Base-by-base conservation (phyloP, 2,113 vertebrate species). In the Indicator maculatus region DNA sequence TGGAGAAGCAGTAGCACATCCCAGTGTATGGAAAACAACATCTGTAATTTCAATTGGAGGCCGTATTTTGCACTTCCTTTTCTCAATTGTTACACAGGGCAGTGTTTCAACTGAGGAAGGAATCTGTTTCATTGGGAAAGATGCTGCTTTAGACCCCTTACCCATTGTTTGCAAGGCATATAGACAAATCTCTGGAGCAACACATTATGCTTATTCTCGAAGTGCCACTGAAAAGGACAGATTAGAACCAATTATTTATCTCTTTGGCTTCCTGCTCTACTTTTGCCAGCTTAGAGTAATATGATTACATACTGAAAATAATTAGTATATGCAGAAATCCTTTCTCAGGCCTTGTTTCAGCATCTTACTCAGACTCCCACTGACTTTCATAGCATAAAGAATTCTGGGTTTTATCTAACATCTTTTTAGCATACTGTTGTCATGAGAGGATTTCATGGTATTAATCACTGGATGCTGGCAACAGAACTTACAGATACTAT, bases 181-280 rank as follows among this genome's bases (percentile, higher is more conserved):
- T 4, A 33, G 7, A 91, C 55, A 93, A 93, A 63, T 90, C 86
- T 72, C 91, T 69, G 13, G 66, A 90, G 84, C 70, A 76, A 71
- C 77, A 69, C 74, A 18, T 21, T 84, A 8, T n/a, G 84, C 89
- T 93, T 76, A 50, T 87, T 93, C 83, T 81, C 65, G 38, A 61
- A 38, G 63, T 82, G 77, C 92, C 81, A 90, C 77, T 89, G 86
- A 79, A 94, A 93, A 76, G 73, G 66, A 83, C 79, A 86, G 72
- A 77, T 94, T 83, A 91, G 76, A 93, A 85, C 73, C 83, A 90
- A 92, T 96, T 96, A 95, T 94, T 95, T 96, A 75, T 93, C 88
- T 90, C 63, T 71, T 76, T 79, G 86, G 39, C 77, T 93, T 96
- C 93, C 89, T 92, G 65, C 89, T 90, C 39, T 89, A 69, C 92